A percentile compares a stretch with the other conserved stretches of the same genome.
phyloP scores from a whole-genome alignment of 1,140 invertebrate species.

The Ostrea edulis region DNA sequence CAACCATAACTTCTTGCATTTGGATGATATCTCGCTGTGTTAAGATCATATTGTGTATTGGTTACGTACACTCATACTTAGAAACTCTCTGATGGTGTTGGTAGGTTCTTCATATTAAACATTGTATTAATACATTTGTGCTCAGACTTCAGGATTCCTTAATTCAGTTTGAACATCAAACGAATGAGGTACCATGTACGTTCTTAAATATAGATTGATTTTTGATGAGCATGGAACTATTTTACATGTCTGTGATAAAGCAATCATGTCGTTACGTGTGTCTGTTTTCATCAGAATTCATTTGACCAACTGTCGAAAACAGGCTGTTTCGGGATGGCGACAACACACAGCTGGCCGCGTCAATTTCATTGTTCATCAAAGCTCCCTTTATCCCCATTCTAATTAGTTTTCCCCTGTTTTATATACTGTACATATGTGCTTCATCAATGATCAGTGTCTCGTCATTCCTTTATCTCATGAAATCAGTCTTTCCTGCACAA shows the following conservation, averaged over 20 bases:
- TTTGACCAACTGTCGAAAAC: not conserved
- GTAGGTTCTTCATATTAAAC: not conserved
- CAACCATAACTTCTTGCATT: no score
- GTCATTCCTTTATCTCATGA: not conserved
- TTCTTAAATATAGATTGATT: not conserved
- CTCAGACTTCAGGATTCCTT: not conserved
- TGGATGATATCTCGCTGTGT: no score
- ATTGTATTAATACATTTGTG: not conserved
- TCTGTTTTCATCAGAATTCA: not conserved
- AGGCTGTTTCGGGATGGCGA: not conserved
- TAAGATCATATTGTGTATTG: no score
- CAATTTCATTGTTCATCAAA: not conserved
- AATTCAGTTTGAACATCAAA: not conserved
- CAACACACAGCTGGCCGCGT: no score
- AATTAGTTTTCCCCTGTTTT: not conserved
- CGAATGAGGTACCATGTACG: not conserved
- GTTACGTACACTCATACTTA: no score
- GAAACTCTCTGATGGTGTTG: no score
- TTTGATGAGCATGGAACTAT: not conserved
- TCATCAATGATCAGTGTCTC: not conserved
- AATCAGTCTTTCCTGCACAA: not conserved
- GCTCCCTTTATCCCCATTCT: not conserved
- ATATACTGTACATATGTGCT: not conserved
- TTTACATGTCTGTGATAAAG: not conserved
- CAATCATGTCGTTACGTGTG: not conserved